phyloP scores from a whole-genome alignment of 2,113 vertebrate genomes.

The Thalassarche chlororhynchos region DNA sequence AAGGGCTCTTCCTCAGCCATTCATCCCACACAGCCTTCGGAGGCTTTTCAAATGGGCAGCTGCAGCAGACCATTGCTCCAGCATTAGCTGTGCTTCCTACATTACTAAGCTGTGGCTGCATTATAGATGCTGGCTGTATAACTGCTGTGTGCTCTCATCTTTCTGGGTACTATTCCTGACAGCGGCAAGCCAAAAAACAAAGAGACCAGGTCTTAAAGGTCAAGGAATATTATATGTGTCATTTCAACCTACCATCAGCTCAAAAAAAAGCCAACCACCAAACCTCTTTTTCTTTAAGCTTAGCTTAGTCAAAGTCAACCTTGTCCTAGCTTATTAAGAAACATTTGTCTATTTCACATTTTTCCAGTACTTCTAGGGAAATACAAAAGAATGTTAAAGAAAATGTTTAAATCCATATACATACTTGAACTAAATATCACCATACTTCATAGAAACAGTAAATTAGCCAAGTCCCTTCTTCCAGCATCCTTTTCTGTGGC shows the following conservation, averaged over 20 bases:
- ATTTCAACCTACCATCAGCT: not conserved
- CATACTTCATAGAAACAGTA: not conserved
- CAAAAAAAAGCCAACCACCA: not conserved
- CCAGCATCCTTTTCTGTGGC: not conserved
- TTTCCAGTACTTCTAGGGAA: not conserved
- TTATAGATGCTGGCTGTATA: not conserved
- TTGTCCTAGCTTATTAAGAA: not conserved
- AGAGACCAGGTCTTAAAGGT: not conserved
- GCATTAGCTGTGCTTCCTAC: not conserved
- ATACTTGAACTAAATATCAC: not conserved
- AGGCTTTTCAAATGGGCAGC: not conserved
- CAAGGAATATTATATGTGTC: not conserved
- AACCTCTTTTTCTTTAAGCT: not conserved
- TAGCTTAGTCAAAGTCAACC: not conserved
- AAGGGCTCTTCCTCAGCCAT: not conserved
- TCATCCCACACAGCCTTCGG: not conserved
- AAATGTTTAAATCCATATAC: not conserved
- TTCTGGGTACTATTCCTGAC: not conserved
- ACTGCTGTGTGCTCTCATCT: not conserved
- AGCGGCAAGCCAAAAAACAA: not conserved
- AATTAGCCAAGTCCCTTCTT: not conserved
- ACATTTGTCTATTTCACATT: not conserved
- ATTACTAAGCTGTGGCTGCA: not conserved
- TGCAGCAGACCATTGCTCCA: not conserved
- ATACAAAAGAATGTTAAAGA: not conserved